Evolutionary conservation across 2,797 vertebrate species (phyloP), one percentile per base, ranked within the genome.

Genomic region (Acipenser transmontanus): DNA sequence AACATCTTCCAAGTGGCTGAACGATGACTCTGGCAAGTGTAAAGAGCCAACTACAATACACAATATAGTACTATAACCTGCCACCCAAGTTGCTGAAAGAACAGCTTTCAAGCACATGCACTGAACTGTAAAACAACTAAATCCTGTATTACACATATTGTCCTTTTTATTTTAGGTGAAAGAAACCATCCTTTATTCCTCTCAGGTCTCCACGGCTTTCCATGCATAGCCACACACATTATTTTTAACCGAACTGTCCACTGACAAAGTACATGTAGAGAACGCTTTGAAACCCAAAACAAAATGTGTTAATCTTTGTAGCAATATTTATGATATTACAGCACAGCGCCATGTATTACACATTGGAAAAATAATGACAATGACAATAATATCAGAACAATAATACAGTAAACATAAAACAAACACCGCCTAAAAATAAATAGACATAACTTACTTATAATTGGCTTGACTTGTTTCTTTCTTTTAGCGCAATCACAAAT

Each of bases 41-140:
- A 87, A 82, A 89, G 91, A 94, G 94, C 94, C 95, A 96, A 96
- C 91, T 91, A 93, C 96, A 98, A 98, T 95, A 97, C 90, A 85
- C 89, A 92, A 92, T 92, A 93, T 91, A 93, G 91, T 88, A 91
- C 92, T 90, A 92, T 92, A 94, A 90, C 82, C 82, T 92, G 91
- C 97, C 97, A 99, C 97, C 96, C 97, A 99, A 94, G 93, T 94
- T 89, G 97, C 92, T 93, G 92, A 94, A 92, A 93, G 91, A 88
- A 87, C 81, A 80, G 91, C 91, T 95, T 92, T 95, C 91, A 93
- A 93, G 92, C 91, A 91, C 92, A 94, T 89, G 92, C 92, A 91
- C 88, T 89, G 90, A 93, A 93, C 92, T 95, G 92, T 93, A 94
- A 96, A 96, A 94, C 93, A 91, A 86, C 89, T 91, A 93, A 92